Evolutionary conservation across 1,140 invertebrate genomes (phyloP).

Genomic region (Drosophila tristis): DNA sequence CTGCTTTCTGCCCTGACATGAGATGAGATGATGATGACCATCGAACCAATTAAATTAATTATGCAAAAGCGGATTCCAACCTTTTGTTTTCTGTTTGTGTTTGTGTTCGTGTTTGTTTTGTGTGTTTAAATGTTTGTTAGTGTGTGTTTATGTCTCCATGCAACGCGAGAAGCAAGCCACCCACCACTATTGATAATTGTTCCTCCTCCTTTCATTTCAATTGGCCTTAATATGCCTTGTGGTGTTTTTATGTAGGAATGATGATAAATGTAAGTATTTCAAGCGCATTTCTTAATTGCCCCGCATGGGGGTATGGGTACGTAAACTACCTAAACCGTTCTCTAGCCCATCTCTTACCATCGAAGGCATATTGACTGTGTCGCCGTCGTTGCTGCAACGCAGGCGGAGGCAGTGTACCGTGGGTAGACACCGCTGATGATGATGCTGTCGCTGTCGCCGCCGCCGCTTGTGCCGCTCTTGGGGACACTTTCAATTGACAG

Average conservation of each 20-base stretch:
- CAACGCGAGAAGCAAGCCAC: constrained; percentile 34
- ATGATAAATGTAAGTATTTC: constrained; percentile 14
- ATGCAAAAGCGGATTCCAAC: constrained; percentile 47
- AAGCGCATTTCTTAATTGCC: constrained; percentile 45
- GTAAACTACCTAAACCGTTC: constrained; percentile 14
- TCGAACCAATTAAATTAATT: constrained; percentile 74
- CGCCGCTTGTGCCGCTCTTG: constrained; percentile 21
- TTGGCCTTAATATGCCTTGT: constrained; percentile 49
- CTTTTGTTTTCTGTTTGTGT: constrained; percentile 30
- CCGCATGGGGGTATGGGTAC: constrained; percentile 42
- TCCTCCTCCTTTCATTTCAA: constrained; percentile 29
- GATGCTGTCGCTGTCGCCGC: constrained; percentile 10
- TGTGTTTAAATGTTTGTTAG: constrained; percentile 38
- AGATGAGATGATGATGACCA: constrained; percentile 38
- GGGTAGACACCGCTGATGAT: constrained; percentile 9
- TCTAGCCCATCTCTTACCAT: constrained; percentile 58
- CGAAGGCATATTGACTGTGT: constrained; percentile 50
- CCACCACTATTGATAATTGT: constrained; percentile 26
- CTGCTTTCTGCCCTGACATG: constrained; percentile 9
- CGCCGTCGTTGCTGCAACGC: constrained; percentile 31
- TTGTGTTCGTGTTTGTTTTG: constrained; percentile 12
- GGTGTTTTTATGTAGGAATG: constrained; percentile 23
- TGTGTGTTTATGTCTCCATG: constrained; percentile 52
- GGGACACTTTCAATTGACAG: constrained; percentile 71
- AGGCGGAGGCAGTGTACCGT: too few relatives aligned